Evolutionary conservation across 2,888 invertebrate species (phyloP).

Genomic region (Cheilosia grossa): DNA sequence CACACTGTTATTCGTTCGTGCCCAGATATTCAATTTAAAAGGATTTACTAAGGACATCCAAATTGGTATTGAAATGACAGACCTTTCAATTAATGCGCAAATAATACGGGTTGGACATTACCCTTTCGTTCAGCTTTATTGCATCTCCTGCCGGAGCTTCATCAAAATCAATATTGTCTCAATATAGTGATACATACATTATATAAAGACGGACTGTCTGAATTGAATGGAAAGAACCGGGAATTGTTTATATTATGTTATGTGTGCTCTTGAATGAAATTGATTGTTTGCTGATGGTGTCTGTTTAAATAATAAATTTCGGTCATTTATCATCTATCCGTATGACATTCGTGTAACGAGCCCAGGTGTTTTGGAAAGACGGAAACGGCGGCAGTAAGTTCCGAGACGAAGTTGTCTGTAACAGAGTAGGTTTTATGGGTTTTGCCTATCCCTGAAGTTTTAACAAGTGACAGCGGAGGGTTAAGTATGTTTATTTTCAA

Average conservation of each 20-base stretch:
- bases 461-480: background rate
- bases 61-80: slow-evolving; percentile 19
- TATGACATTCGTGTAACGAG: slow-evolving; percentile 26
- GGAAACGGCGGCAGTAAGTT: background rate
- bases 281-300: slow-evolving; percentile 29
- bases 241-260: background rate
- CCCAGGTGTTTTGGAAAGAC: slow-evolving; percentile 10
- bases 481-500: background rate
- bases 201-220: slow-evolving; percentile 3
- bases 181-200: slow-evolving; percentile 6
- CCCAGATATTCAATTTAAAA: slow-evolving; percentile 21
- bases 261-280: slow-evolving; percentile 14
- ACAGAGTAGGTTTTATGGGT: background rate
- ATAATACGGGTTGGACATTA: slow-evolving; percentile 12
- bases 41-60: slow-evolving; percentile 17
- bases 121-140: slow-evolving; percentile 7
- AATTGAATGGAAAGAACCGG: slow-evolving; percentile 7
- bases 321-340: slow-evolving; percentile 35
- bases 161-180: slow-evolving; percentile 48
- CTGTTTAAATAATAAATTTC: slow-evolving; percentile 33
- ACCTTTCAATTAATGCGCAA: slow-evolving; percentile 36
- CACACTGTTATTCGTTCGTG: background rate
- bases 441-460: background rate
- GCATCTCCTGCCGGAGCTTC: slow-evolving; percentile 7
- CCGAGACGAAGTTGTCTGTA: background rate